phyloP scores from a whole-genome alignment of 2,113 vertebrate species.

The Rallus limicola region DNA sequence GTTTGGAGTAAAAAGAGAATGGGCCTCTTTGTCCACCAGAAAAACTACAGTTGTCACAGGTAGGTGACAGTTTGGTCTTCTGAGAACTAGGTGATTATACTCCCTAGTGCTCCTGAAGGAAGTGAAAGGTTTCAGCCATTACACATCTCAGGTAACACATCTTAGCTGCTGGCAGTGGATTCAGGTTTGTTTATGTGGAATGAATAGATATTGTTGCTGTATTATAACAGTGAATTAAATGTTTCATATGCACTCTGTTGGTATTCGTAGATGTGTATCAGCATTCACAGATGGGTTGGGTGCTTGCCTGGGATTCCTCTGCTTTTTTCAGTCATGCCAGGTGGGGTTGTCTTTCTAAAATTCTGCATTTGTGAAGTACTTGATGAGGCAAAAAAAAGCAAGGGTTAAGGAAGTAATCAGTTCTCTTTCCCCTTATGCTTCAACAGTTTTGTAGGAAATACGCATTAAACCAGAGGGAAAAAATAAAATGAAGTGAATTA shows the following conservation, averaged over 20 bases:
- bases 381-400: not conserved
- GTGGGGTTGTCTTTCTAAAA: not conserved
- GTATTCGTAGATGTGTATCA: not conserved
- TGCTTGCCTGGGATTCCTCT: not conserved
- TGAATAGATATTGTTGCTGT: not conserved
- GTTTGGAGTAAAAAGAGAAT: not conserved
- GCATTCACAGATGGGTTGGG: not conserved
- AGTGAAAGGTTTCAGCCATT: not conserved
- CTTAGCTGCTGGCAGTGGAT: not conserved
- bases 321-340: not conserved
- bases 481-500: not conserved
- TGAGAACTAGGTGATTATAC: not conserved
- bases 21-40: not conserved
- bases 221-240: not conserved
- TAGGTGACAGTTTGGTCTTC: not conserved
- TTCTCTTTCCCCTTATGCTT: not conserved
- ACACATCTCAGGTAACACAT: not conserved
- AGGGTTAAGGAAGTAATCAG: not conserved
- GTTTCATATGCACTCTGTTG: not conserved
- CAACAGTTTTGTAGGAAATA: not conserved
- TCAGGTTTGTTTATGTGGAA: not conserved
- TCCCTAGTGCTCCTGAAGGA: not conserved
- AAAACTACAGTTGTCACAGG: not conserved
- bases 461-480: not conserved
- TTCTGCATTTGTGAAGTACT: not conserved